Evolutionary conservation across 2,113 vertebrate genomes (phyloP).

Genomic region (Deroptyus accipitrinus): DNA sequence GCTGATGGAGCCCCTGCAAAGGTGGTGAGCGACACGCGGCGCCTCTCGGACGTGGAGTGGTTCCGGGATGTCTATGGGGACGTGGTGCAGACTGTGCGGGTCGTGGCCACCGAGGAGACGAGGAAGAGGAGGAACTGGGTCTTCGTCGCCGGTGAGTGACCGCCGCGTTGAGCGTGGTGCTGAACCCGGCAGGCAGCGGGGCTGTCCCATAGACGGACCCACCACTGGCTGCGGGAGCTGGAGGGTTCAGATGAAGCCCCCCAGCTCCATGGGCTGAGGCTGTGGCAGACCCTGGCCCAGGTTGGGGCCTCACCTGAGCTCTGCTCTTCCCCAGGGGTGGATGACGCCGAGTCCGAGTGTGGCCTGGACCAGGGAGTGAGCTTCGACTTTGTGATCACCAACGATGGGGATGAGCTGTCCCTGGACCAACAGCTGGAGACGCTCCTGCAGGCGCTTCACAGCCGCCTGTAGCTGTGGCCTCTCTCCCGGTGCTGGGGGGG

Average conservation of each 20-base stretch:
- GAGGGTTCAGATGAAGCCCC: not conserved
- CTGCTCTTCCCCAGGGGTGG: constrained; percentile 59
- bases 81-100: constrained; percentile 72
- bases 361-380: constrained; percentile 82
- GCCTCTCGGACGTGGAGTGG: constrained; percentile 87
- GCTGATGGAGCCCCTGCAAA: not conserved
- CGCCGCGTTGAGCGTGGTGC: rapidly evolving
- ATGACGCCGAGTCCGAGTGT: constrained; percentile 89
- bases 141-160: constrained; percentile 78
- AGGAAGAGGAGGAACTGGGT: constrained; percentile 82
- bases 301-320: not conserved
- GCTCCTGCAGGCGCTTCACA: constrained; percentile 64
- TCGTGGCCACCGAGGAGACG: constrained; percentile 78
- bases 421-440: constrained; percentile 78
- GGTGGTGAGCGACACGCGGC: constrained; percentile 88
- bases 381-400: constrained; percentile 85
- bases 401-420: constrained; percentile 67
- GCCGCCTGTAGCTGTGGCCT: not conserved
- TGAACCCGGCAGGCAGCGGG: not conserved
- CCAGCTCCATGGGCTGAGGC: not conserved
- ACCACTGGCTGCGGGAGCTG: not conserved
- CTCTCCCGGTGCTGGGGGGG: not conserved
- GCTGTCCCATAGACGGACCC: not conserved
- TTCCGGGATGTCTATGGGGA: constrained; percentile 76
- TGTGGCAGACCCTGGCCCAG: not conserved